Evolutionary conservation across 2,797 vertebrate species (phyloP).

Genomic region (Pelobates cultripes): DNA sequence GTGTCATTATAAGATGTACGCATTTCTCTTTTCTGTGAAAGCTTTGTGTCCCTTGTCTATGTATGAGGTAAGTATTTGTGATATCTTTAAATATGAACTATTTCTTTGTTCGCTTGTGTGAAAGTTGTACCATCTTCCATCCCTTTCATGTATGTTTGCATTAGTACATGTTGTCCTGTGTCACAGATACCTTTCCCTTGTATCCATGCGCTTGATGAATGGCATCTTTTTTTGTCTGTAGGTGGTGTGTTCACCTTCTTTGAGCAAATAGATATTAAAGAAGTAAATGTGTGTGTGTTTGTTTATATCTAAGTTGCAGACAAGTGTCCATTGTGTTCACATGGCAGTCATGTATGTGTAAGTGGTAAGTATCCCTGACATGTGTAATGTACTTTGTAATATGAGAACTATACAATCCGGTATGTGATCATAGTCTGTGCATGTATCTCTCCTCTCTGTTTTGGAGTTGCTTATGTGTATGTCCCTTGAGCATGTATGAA

Average conservation of each 20-base stretch:
- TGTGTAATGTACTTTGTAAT: too few species aligned
- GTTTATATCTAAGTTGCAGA: too few species aligned
- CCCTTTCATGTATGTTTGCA: background rate
- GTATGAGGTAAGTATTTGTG: background rate
- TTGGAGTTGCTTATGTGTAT: background rate
- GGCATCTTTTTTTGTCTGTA: background rate
- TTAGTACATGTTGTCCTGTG: background rate
- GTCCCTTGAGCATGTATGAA: background rate
- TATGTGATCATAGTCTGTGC: background rate
- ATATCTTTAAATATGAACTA: background rate
- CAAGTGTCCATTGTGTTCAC: too few species aligned
- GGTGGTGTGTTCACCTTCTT: too few species aligned
- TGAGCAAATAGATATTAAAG: too few species aligned
- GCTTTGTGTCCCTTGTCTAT: slow-evolving; percentile 6
- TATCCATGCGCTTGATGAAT: background rate
- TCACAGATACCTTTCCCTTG: background rate
- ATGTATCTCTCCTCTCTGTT: background rate
- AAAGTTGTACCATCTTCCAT: background rate
- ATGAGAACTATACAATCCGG: too few species aligned
- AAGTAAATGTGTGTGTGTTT: too few species aligned
- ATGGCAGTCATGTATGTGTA: too few species aligned
- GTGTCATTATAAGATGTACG: background rate
- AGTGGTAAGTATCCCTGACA: too few species aligned
- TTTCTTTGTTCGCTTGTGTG: background rate
- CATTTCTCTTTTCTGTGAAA: background rate